Evolutionary conservation across 1,140 invertebrate species (phyloP).

Genomic region (Achatina immaculata): DNA sequence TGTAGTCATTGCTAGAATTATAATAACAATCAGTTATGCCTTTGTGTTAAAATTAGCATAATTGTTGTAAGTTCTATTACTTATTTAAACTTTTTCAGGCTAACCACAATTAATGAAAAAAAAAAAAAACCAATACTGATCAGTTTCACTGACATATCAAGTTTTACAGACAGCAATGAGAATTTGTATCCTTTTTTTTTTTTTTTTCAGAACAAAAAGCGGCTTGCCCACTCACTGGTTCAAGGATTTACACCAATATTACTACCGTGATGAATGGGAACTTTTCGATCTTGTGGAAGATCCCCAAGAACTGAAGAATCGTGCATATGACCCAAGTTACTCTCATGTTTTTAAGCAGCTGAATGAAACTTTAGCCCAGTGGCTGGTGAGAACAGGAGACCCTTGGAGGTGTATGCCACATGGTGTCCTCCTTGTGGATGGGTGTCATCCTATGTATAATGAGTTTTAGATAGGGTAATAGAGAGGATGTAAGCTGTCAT

Average conservation of each 20-base stretch:
- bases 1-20: too few species aligned
- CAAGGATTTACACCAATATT: conserved; percentile 84
- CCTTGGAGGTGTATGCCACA: conserved; percentile 89
- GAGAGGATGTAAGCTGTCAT: background rate
- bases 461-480: background rate
- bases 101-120: too few species aligned
- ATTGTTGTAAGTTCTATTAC: too few species aligned
- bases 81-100: too few species aligned
- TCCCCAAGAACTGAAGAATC: conserved; percentile 81
- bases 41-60: too few species aligned
- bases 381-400: conserved; percentile 84
- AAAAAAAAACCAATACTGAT: too few species aligned
- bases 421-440: conserved; percentile 77
- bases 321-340: conserved; percentile 76
- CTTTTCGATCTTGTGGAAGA: conserved; percentile 85
- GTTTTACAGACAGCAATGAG: background rate
- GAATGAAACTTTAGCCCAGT: conserved; percentile 75
- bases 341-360: conserved; percentile 71
- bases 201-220: conserved; percentile 74
- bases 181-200: background rate
- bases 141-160: too few species aligned
- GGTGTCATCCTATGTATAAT: conserved; percentile 13
- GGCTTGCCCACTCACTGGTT: conserved; percentile 82
- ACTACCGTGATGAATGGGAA: conserved; percentile 89
- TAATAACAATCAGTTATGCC: too few species aligned